phyloP scores from a whole-genome alignment of 2,888 invertebrate genomes.

The Athrips mouffetella region DNA sequence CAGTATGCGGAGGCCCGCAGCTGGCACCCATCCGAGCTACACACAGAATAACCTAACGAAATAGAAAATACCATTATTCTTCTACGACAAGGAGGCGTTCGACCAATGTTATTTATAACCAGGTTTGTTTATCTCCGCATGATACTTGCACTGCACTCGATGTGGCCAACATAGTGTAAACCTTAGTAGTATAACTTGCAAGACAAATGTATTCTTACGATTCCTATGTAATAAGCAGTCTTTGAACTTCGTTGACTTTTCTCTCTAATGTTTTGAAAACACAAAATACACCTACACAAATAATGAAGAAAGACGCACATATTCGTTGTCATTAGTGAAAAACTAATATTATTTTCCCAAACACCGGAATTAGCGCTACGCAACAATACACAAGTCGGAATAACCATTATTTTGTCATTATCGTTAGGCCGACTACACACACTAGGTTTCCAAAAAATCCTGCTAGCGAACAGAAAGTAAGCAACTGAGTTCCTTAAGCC shows the following conservation, averaged over 20 bases:
- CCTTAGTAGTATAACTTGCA: not conserved
- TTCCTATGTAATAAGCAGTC: too few relatives aligned
- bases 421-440: slow-evolving; percentile 15
- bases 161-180: not conserved
- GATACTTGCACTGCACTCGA: slow-evolving; percentile 27
- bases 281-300: slow-evolving; percentile 10
- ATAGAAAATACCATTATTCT: slow-evolving; percentile 77
- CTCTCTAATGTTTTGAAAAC: not conserved
- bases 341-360: slow-evolving; percentile 16
- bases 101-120: slow-evolving; percentile 71
- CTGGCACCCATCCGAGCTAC: slow-evolving; percentile 69
- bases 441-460: not conserved
- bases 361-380: slow-evolving; percentile 15
- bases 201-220: too few relatives aligned
- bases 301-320: slow-evolving; percentile 4
- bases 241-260: too few relatives aligned
- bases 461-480: not conserved
- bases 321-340: slow-evolving; percentile 15
- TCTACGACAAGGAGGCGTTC: slow-evolving; percentile 73
- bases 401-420: slow-evolving; percentile 19
- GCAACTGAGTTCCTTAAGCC: not conserved
- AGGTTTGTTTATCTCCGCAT: slow-evolving; percentile 58
- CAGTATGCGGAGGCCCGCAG: slow-evolving; percentile 55
- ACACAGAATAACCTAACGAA: slow-evolving; percentile 70
- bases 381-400: slow-evolving; percentile 10